Evolutionary conservation across 2,888 invertebrate genomes (phyloP), one percentile per base, ranked within the genome.

Genomic region (Brachyptera putata): DNA sequence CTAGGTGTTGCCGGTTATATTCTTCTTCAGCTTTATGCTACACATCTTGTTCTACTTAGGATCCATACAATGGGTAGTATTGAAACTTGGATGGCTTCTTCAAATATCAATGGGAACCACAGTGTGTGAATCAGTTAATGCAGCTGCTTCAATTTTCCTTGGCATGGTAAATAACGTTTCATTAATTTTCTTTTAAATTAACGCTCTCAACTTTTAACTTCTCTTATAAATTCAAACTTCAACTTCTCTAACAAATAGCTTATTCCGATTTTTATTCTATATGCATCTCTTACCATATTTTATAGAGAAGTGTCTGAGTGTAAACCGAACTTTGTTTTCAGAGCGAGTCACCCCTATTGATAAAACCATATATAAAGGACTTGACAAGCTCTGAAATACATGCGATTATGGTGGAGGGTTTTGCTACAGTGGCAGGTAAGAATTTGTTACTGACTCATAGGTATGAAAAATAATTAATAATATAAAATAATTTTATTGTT

Each of bases 361-460:
- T 98, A 59, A 86, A 89, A 69, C 95, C 96, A 0, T 96, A 95
- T 69, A 74, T 98, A 9, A 73, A 80, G n/a, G 75, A 84, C 62
- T 79, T 98, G 72, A 98, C 98, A 0, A 82, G 84, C 25, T 96
- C 95, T 0, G 98, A 98, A 76, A 75, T 98, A 0, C 95, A 96
- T 73, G 87, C 95, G 0, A 82, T 99, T 13, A 91, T 97, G 91
- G 84, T 91, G 0, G 91, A 92, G 0, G 97, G 97, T 3, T 96
- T 96, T 75, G 93, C 96, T 0, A 94, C 95, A 0, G 95, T 97
- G 7, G 95, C 96, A 37, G 93, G 91, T 81, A 72, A 66, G 60
- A 59, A 14, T 11, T 5, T 50, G 11, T 50, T 1, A 50, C 9
- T 55, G 55, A 14, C n/a, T n/a, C 39, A 43, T 2, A 9, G 2